These are phyloP conservation scores for Anthopleura sola DNA, from an alignment of 64 coral and sea anemone genomes.

Conservation along the genomic window DNA sequence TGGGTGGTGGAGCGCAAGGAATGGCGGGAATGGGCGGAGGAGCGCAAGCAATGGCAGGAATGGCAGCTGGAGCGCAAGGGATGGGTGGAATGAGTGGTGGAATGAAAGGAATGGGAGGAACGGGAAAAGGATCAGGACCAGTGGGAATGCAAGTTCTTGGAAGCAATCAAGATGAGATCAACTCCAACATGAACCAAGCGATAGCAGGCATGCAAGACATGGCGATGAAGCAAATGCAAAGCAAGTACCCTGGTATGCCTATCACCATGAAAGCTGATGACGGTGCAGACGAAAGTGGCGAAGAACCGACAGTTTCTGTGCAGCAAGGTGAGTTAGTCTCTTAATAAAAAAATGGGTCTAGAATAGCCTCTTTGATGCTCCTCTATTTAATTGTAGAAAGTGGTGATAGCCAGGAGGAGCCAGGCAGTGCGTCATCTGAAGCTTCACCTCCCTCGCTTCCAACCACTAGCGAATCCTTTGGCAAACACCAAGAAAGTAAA, in stretches of 20 bases:
- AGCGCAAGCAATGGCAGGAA: not conserved
- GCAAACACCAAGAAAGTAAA: not conserved
- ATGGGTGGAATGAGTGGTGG: not conserved
- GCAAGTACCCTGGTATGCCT: conserved; percentile 6
- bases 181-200: not conserved
- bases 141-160: not conserved
- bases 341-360: not conserved
- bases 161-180: conserved; percentile 11
- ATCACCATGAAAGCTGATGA: conserved; percentile 19
- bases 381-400: conserved; percentile 8
- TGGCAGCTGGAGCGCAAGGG: not conserved
- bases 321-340: not conserved
- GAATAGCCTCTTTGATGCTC: not conserved
- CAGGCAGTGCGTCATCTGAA: not conserved
- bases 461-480: not conserved
- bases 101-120: not conserved
- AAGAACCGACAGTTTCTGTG: not conserved
- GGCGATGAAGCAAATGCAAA: conserved; percentile 31
- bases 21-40: not conserved
- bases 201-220: conserved; percentile 8
- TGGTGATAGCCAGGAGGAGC: not conserved
- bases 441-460: not conserved
- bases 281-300: not conserved
- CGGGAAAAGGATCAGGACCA: not conserved
- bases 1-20: not conserved